Evolutionary conservation across 2,888 invertebrate species (phyloP), one percentile per base, ranked within the genome.

Genomic region (Drosophila longiperda): DNA sequence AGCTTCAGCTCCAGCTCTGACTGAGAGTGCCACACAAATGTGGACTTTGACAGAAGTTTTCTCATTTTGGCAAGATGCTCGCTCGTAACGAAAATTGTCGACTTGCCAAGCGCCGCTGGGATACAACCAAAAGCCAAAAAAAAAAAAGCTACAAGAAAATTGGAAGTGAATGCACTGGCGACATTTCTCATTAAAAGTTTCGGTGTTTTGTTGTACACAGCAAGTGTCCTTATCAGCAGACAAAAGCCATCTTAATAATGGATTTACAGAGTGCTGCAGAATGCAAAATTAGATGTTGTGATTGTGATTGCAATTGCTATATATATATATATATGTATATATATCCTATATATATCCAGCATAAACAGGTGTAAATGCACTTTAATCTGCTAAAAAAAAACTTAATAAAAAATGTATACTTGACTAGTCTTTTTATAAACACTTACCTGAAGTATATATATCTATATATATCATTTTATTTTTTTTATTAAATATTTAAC

Each of bases 141-240:
- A 52, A 34, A 53, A 53, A 53, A 69, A 48, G 53, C 57, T 20
- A 69, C 29, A 48, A 71, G 55, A 58, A 73, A 80, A 80, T 80
- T 73, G 73, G 75, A 69, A 80, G 74, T 71, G 68, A 75, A 73
- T 85, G 82, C 82, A 76, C 72, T 61, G 70, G 82, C 78, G 82
- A 86, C 90, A 77, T 80, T 82, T 88, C 74, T 80, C 87, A 86
- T 90, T 90, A 90, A 89, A 89, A 82, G 74, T 90, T 90, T 78
- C 59, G 52, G 54, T 68, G 69, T 80, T 80, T 87, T 86, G 71
- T 76, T 72, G 79, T 64, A 49, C 72, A 67, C 67, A 73, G 58
- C 75, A 73, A 89, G 75, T 76, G 60, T 78, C 61, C 90, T 83
- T 86, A 88, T 86, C 85, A 71, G 71, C 90, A 86, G 90, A 90